phyloP scores from a whole-genome alignment of 2,888 invertebrate species.

The Archips xylosteana region DNA sequence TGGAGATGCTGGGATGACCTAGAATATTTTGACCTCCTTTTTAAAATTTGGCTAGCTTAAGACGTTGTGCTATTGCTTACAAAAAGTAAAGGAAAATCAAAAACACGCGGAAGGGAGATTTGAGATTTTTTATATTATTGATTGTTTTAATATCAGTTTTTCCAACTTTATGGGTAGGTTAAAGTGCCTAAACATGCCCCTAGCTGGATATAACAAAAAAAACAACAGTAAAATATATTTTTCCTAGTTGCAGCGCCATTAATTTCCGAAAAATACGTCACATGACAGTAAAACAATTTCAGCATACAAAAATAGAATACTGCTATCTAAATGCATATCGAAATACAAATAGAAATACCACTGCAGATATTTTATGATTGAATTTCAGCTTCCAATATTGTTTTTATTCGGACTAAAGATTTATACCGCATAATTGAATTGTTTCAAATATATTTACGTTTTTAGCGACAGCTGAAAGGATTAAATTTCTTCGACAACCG shows the following conservation, averaged over 20 bases:
- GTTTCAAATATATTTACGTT: too few species aligned
- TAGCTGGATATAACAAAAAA: neutral
- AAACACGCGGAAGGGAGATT: too few species aligned
- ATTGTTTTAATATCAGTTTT: too few species aligned
- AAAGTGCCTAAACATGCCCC: too few species aligned
- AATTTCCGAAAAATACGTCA: neutral
- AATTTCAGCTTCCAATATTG: conserved; percentile 14
- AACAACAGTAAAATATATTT: neutral
- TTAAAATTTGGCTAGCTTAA: too few species aligned
- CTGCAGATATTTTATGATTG: conserved; percentile 5
- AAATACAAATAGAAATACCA: neutral
- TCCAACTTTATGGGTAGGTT: too few species aligned
- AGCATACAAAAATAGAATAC: neutral
- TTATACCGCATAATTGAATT: too few species aligned
- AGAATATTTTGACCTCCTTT: neutral
- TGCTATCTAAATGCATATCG: conserved; percentile 4
- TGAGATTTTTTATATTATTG: too few species aligned
- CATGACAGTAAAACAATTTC: neutral
- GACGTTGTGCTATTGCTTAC: too few species aligned
- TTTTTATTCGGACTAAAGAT: neutral
- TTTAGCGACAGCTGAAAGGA: too few species aligned
- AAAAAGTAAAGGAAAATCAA: too few species aligned
- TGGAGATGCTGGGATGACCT: neutral
- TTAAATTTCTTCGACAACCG: too few species aligned
- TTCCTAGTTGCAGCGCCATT: neutral